A percentile compares a stretch with the other conserved stretches of the same genome.
Evolutionary conservation across 2,113 vertebrate genomes (phyloP).

Genomic region (Stictonetta naevosa): DNA sequence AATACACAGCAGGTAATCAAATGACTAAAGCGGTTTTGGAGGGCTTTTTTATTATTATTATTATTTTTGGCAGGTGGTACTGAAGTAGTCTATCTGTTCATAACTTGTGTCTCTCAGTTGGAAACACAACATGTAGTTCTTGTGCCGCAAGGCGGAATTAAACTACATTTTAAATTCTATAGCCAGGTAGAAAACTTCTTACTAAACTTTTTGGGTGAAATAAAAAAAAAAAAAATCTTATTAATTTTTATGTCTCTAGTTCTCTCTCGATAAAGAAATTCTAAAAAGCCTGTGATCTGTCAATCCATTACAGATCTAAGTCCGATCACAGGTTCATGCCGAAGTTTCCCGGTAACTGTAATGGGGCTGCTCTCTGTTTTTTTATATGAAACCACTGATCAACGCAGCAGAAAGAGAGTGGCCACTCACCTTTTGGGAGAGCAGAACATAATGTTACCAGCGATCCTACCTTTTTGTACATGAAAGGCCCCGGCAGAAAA

Average conservation of each 20-base stretch:
- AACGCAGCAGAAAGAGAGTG: background rate
- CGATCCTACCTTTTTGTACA: background rate
- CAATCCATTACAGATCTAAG: background rate
- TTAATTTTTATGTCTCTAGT: slow-evolving; percentile 4
- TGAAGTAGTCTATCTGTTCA: background rate
- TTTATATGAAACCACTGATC: background rate
- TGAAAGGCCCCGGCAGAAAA: background rate
- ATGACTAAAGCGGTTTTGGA: slow-evolving; percentile 2
- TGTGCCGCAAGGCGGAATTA: background rate
- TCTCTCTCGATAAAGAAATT: background rate
- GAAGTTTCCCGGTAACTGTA: background rate
- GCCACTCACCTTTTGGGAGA: background rate
- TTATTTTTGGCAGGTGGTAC: background rate
- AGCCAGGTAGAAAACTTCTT: background rate
- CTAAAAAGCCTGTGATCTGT: background rate
- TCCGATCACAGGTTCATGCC: background rate
- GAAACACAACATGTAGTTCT: background rate
- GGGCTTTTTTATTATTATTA: background rate
- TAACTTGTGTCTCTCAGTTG: background rate
- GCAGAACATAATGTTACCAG: background rate
- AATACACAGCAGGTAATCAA: slow-evolving; percentile 16
- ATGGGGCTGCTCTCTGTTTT: background rate
- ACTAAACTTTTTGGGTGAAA: background rate
- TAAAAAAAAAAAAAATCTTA: background rate
- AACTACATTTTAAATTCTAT: background rate